These are phyloP conservation scores for Apamea sordens DNA, from an alignment of 2,888 invertebrate genomes.

Conservation along the genomic window DNA sequence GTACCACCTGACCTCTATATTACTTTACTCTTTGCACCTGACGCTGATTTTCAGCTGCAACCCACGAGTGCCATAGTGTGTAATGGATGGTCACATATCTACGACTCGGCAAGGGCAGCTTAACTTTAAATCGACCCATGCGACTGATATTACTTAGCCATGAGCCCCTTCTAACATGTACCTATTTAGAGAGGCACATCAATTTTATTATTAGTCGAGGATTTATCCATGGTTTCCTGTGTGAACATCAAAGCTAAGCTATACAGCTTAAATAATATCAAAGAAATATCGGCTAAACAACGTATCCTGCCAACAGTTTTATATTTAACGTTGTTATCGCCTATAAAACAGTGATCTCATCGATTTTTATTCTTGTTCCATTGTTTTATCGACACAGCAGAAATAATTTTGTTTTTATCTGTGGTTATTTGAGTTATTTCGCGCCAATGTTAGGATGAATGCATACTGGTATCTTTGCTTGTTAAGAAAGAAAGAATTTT, in stretches of 20 bases:
- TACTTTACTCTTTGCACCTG: no score
- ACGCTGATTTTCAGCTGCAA: no score
- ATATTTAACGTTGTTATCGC: slow-evolving; percentile 31
- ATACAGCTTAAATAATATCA: slow-evolving; percentile 11
- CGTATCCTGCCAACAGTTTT: slow-evolving; percentile 34
- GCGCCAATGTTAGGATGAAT: slow-evolving; percentile 33
- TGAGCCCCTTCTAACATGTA: no score
- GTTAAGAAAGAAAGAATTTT: background rate
- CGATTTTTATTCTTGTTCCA: slow-evolving; percentile 51
- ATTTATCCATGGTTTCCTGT: slow-evolving; percentile 11
- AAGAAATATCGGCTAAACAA: slow-evolving; percentile 36
- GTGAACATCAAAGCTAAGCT: slow-evolving; percentile 38
- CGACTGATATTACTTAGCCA: no score
- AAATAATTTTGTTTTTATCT: slow-evolving; percentile 57
- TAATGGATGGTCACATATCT: no score
- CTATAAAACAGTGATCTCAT: slow-evolving; percentile 50
- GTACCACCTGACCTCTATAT: no score
- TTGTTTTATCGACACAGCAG: slow-evolving; percentile 49
- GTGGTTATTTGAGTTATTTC: slow-evolving; percentile 45
- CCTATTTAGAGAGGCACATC: no score
- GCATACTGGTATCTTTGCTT: slow-evolving; percentile 5
- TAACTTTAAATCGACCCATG: background rate
- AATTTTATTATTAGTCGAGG: background rate
- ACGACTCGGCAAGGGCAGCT: background rate
- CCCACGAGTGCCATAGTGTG: no score